phyloP scores from a whole-genome alignment of 1,140 invertebrate genomes.

The Oryctes rhinoceros region DNA sequence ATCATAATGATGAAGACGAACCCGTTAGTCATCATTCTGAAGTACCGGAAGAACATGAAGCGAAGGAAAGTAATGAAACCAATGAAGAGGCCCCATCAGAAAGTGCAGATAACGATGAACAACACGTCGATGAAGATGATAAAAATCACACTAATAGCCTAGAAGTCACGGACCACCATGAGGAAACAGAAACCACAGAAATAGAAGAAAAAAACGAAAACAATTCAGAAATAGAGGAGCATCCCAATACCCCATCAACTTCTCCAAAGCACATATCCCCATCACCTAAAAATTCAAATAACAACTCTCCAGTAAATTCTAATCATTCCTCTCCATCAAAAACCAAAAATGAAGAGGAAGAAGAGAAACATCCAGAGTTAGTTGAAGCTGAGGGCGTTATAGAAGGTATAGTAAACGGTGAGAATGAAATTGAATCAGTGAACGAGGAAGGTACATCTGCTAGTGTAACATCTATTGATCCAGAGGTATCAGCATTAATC shows the following conservation, averaged over 20 bases:
- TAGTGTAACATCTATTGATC: slow-evolving; percentile 60
- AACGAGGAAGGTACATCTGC: slow-evolving; percentile 64
- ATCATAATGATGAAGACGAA: slow-evolving; percentile 27
- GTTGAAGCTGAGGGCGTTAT: slow-evolving; percentile 65
- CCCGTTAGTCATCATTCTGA: slow-evolving; percentile 38
- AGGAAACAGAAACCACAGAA: slow-evolving; percentile 2
- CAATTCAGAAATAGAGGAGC: slow-evolving; percentile 19
- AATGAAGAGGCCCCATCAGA: slow-evolving; percentile 48
- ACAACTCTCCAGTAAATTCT: slow-evolving; percentile 1
- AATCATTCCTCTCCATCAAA: slow-evolving; percentile 10
- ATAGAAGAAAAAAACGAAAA: not conserved
- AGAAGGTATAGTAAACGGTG: slow-evolving; percentile 71
- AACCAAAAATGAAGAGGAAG: slow-evolving; percentile 34
- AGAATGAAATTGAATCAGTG: slow-evolving; percentile 69
- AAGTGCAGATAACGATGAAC: slow-evolving; percentile 50
- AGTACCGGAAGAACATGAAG: slow-evolving; percentile 36
- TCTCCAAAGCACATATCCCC: slow-evolving; percentile 32
- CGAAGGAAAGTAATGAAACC: not conserved
- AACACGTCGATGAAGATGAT: slow-evolving; percentile 53
- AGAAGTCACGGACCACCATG: slow-evolving; percentile 44
- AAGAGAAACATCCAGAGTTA: slow-evolving; percentile 51
- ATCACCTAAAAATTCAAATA: slow-evolving; percentile 6
- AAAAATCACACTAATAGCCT: slow-evolving; percentile 35
- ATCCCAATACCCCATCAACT: not conserved
- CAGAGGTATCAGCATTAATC: slow-evolving; percentile 70